phyloP scores from a whole-genome alignment of 2,797 vertebrate genomes.

The Halcyon chelicuti region DNA sequence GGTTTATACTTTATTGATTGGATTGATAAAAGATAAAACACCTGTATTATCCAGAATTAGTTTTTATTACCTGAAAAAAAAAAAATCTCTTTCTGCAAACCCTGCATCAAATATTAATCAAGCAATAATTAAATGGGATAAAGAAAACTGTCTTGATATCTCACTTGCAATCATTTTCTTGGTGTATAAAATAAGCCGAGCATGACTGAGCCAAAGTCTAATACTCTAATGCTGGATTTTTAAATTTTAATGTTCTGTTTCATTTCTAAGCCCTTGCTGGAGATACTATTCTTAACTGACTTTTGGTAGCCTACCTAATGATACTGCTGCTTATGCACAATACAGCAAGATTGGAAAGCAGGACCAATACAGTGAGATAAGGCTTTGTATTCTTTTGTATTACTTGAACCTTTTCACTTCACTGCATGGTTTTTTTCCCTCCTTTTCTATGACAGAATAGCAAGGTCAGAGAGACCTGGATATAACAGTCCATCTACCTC shows the following conservation, averaged over 20 bases:
- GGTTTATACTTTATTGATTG: slow-evolving; percentile 36
- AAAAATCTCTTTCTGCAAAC: not conserved
- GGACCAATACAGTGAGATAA: not conserved
- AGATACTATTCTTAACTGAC: not conserved
- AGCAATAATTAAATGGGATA: slow-evolving; percentile 18
- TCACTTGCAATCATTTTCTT: not conserved
- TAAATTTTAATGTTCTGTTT: not conserved
- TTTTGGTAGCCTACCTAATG: not conserved
- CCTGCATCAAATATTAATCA: slow-evolving; percentile 26
- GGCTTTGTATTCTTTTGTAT: not conserved
- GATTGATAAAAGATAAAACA: slow-evolving; percentile 3
- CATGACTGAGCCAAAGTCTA: not conserved
- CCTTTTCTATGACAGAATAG: not conserved
- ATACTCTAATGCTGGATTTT: not conserved
- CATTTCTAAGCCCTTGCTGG: not conserved
- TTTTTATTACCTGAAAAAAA: not conserved
- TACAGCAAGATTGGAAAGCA: not conserved
- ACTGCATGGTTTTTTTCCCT: not conserved
- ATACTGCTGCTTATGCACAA: not conserved
- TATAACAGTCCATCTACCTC: not conserved
- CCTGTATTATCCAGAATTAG: not conserved
- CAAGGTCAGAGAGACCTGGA: not conserved
- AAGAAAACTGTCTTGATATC: slow-evolving; percentile 16
- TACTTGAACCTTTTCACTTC: not conserved
- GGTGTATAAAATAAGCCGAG: slow-evolving; percentile 12